Evolutionary conservation across 2,797 vertebrate species (phyloP), one percentile per base, ranked within the genome.

Genomic region (Yasuhikotakia modesta): DNA sequence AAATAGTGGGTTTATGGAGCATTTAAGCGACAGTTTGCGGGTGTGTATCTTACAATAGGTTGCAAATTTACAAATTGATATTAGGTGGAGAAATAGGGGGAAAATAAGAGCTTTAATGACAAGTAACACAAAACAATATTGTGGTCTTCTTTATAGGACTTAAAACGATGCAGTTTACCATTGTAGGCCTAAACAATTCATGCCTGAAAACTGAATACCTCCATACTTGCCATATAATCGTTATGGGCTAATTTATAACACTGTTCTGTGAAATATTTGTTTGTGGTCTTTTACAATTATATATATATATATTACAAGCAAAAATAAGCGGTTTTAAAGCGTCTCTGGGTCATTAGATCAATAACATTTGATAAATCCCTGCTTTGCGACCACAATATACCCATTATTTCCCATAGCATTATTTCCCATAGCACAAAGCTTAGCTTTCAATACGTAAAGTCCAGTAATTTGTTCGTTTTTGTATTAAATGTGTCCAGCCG

Each of bases 401-500:
- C 58, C 66, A 69, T 73, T 69, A 68, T n/a, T n/a, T n/a, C n/a
- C n/a, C n/a, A n/a, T n/a, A n/a, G n/a, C n/a, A n/a, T n/a, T n/a
- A n/a, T n/a, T n/a, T n/a, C n/a, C n/a, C n/a, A n/a, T n/a, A 70
- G 57, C 52, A 55, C 72, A 77, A 79, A 89, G 86, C 85, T 84
- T 61, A 82, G 88, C 87, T 89, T 90, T 89, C 86, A 88, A 50
- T 73, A 64, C 66, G 66, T 89, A 32, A 82, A 88, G 78, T 86
- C 88, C 87, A 90, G 93, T 91, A 94, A 95, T 94, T 95, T 95
- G 93, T 94, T 94, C 90, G 92, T 95, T 71, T 96, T 96, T 82
- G 91, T 89, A 90, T 92, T 89, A 94, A 94, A 93, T 87, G 90
- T 91, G 90, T 90, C 92, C 89, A 81, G 89, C 90, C 90, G 92